Evolutionary conservation across 1,140 invertebrate species (phyloP).

Genomic region (Chrysoperla carnea): DNA sequence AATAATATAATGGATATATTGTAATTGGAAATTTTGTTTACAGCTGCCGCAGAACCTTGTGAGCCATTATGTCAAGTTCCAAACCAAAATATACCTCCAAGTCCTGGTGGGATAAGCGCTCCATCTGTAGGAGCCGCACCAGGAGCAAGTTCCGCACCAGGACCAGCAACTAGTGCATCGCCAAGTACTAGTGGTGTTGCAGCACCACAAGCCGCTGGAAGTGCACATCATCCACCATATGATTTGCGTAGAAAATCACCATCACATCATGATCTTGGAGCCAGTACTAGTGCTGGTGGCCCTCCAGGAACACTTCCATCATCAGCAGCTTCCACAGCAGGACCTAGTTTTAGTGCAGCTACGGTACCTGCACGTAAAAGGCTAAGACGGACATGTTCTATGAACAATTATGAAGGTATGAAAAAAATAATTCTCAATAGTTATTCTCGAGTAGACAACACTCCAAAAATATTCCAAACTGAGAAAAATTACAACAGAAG

Average conservation of each 20-base stretch:
- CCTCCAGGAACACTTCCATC: constrained; percentile 19
- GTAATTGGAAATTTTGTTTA: too few species aligned
- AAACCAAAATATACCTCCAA: constrained; percentile 43
- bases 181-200: constrained; percentile 27
- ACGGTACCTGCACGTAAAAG: constrained; percentile 64
- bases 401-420: not conserved
- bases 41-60: constrained; percentile 44
- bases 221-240: constrained; percentile 61
- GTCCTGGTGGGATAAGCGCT: constrained; percentile 18
- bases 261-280: constrained; percentile 34
- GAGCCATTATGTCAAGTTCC: constrained; percentile 47
- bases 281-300: constrained; percentile 18
- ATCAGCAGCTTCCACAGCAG: constrained; percentile 21
- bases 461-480: too few species aligned
- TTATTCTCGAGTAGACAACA: not conserved
- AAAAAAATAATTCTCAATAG: not conserved
- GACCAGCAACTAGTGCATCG: constrained; percentile 23
- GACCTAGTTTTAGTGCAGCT: constrained; percentile 15
- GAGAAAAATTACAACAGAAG: not conserved
- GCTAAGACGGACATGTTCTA: constrained; percentile 44
- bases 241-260: constrained; percentile 69
- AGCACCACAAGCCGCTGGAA: constrained; percentile 14
- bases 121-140: constrained; percentile 16
- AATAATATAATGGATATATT: too few species aligned
- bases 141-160: constrained; percentile 26